phyloP scores from a whole-genome alignment of 2,797 vertebrate species.

The Myioborus miniatus region DNA sequence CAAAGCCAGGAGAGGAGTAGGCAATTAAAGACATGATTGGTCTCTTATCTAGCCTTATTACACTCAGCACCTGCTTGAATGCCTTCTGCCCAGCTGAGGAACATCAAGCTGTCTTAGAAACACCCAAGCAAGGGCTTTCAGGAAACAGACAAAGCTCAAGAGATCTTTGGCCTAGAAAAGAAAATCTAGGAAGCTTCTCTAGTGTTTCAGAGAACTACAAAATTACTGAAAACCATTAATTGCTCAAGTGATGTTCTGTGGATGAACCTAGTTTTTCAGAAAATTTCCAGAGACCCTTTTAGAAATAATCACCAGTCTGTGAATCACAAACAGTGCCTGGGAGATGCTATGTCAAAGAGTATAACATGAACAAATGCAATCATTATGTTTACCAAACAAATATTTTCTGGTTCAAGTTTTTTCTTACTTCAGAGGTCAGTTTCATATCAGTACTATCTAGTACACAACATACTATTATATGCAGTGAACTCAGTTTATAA shows the following conservation, averaged over 20 bases:
- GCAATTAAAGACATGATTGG: not conserved
- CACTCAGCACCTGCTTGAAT: not conserved
- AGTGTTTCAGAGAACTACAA: not conserved
- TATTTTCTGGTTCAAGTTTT: not conserved
- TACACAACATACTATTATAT: not conserved
- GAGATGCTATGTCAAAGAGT: not conserved
- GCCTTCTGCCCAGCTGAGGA: constrained; percentile 3
- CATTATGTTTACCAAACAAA: not conserved
- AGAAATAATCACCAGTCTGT: not conserved
- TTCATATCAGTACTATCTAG: not conserved
- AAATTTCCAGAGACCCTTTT: not conserved
- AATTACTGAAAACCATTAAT: not conserved
- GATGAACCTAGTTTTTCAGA: not conserved
- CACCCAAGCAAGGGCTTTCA: not conserved
- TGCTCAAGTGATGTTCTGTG: not conserved
- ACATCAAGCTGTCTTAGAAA: not conserved
- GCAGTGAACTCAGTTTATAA: not conserved
- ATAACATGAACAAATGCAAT: not conserved
- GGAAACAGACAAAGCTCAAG: not conserved
- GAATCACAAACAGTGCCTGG: not conserved
- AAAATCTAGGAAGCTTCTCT: not conserved
- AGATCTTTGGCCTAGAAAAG: not conserved
- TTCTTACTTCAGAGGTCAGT: not conserved
- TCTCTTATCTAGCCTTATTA: not conserved
- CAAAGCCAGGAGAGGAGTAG: not conserved